Evolutionary conservation across 2,113 vertebrate genomes (phyloP), one percentile per base, ranked within the genome.

Genomic region (Erythrocercus mccallii): DNA sequence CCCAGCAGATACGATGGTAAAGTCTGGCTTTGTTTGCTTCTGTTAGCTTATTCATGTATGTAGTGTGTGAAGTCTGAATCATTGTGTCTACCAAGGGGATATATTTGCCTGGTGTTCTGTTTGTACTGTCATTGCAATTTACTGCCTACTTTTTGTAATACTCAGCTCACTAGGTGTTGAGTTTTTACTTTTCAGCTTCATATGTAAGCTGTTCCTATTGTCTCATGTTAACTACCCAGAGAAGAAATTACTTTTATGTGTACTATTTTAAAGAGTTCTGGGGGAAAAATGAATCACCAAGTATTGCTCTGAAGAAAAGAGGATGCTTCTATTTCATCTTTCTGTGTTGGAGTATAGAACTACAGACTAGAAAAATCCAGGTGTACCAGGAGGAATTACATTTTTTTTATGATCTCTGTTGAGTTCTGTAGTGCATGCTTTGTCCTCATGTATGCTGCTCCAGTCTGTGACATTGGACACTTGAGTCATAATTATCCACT

Each of bases 1-100:
- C 97, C 98, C 7, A 61, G 93, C 87, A 61, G 99, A 98, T 99
- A 98, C 2, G 98, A 98, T 79, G 98, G 98, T 98, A 97, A 96
- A 76, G 45, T 30, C 80, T 28, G 31, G 5, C 10, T 15, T 78
- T 70, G 16, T 44, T 70, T 81, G 69, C 28, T 57, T 25, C 31
- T 11, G 1, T 35, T 7, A 60, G 25, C 1, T 30, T 45, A 7
- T 30, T 68, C 1, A 6, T 28, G 10, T 42, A 2, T 35, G 13
- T 25, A 30, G 21, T 11, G 47, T 35, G 37, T 83, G 48, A 81
- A 48, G 10, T 7, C 27, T 35, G 58, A 23, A 31, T 77, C 13
- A 2, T 13, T 76, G 72, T 60, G 48, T 61, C 76, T 60, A 0
- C n/a, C 2, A 2, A 54, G 54, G 21, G 47, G 16, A 15, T 5